Base-by-base conservation (phyloP, 1,140 invertebrate species). In the Drosophila burlai region DNA sequence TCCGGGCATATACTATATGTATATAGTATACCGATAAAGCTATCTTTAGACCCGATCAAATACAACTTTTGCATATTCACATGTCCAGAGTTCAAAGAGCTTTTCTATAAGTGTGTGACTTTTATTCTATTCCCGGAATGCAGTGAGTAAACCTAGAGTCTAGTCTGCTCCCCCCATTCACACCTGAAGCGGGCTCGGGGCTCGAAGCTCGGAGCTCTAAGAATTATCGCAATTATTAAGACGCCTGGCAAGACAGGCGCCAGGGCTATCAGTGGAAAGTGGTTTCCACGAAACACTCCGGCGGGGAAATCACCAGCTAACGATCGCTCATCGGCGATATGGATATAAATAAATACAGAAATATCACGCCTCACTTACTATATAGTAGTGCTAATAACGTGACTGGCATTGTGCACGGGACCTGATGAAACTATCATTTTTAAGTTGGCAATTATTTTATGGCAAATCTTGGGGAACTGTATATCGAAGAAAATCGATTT, bases 221-320 rank as follows among this genome's bases (percentile, higher is more conserved):
- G 50, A 71, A 55, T 68, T 71, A 71, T 71, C 64, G 49, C 68
- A 69, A 69, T 49, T 26, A 49, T 49, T 49, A 57, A 29, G 26
- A 8, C 46, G 46, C 46, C 18, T 13, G 43, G 11, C 34, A 58
- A 69, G 64, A 57, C 68, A 57, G 68, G 65, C 65, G 65, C 68
- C 68, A 69, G 43, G 24, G 38, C 26, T 58, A 71, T 71, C 62
- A 29, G 15, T 31, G 42, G 65, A 40, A 69, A 71, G 65, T 42
- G 55, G 42, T 49, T 72, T 72, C 65, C 36, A 58, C 50, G 68
- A 69, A 72, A 69, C 29, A 31, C 8, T 8, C 15, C 18, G 16
- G 11, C 31, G 50, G 68, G 68, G 43, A 72, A 69, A 69, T 72
- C 36, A 69, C 68, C 50, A 29, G n/a, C 34, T 13, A 40, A 4